These are phyloP conservation scores for Drosophila imparisetae DNA, from an alignment of 2,888 invertebrate genomes.

Conservation along the genomic window DNA sequence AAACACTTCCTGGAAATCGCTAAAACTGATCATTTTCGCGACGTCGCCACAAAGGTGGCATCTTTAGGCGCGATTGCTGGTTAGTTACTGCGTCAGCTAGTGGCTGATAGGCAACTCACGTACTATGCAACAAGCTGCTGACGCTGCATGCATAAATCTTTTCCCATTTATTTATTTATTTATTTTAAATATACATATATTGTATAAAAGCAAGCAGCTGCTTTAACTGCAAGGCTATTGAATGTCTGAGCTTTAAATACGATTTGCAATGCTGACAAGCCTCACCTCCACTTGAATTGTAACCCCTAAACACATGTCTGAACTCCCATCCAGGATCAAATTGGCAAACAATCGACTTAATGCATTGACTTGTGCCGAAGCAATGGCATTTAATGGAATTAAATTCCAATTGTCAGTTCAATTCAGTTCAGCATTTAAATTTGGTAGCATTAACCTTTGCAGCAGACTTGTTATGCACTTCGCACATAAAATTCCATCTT, in stretches of 20 bases:
- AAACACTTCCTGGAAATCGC: conserved; percentile 74
- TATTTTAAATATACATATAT: conserved; percentile 56
- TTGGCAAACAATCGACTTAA: conserved; percentile 52
- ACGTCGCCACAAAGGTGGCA: conserved; percentile 70
- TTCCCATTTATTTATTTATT: conserved; percentile 65
- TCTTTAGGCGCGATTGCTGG: conserved; percentile 56
- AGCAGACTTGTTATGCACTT: background rate
- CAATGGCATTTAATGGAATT: conserved; percentile 23
- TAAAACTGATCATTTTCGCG: conserved; percentile 51
- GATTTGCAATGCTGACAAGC: conserved; percentile 62
- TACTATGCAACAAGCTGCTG: conserved; percentile 37
- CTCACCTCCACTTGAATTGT: conserved; percentile 30
- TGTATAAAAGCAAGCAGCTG: conserved; percentile 32
- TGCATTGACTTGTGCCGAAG: conserved; percentile 31
- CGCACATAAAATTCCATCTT: background rate
- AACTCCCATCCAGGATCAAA: conserved; percentile 37
- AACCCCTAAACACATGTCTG: conserved; percentile 7
- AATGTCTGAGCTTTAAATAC: conserved; percentile 66
- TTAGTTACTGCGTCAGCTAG: conserved; percentile 8
- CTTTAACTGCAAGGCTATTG: conserved; percentile 17
- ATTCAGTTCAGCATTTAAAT: conserved; percentile 1
- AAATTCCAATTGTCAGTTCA: conserved; percentile 6
- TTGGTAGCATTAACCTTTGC: conserved; percentile 7
- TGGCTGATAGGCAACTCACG: conserved; percentile 45
- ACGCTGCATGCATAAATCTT: conserved; percentile 76